Conservation (phyloP, 2,113 vertebrate species). For the Neomonachus schauinslandi region DNA sequence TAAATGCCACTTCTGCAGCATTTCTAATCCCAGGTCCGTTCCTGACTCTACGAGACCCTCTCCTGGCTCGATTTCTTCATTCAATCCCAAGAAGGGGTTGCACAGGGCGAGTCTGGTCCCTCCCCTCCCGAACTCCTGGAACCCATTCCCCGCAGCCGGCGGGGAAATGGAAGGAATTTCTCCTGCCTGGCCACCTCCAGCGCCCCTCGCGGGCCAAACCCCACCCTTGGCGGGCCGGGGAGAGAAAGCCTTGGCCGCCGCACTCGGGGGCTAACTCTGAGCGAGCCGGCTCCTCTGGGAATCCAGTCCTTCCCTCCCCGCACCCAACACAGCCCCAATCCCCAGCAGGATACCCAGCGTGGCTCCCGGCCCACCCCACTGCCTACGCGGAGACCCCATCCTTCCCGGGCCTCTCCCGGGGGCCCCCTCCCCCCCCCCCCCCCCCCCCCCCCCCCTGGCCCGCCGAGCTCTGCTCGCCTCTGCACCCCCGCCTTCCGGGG, state of each 20-base stretch:
- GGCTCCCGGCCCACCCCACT: neutral
- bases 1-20: neutral
- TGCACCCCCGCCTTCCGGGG: constrained; percentile 41
- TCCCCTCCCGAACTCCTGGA: constrained; percentile 9
- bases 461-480: neutral
- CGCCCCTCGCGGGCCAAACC: constrained; percentile 66
- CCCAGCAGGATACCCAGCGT: neutral
- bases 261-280: neutral
- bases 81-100: neutral
- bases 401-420: neutral
- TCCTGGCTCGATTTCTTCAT: neutral
- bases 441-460: constrained; percentile 65
- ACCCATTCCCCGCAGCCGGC: neutral
- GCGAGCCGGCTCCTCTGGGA: neutral
- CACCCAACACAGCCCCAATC: neutral
- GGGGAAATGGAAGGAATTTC: constrained; percentile 67
- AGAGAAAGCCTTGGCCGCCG: constrained; percentile 18
- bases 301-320: neutral
- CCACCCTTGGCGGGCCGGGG: constrained; percentile 58
- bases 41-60: neutral
- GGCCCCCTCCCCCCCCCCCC: neutral
- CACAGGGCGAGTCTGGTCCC: neutral
- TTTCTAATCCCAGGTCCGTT: neutral
- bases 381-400: neutral
- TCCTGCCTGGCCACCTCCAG: constrained; percentile 49